Conservation (phyloP, 2,888 invertebrate species). For the Cheilosia pagana region DNA sequence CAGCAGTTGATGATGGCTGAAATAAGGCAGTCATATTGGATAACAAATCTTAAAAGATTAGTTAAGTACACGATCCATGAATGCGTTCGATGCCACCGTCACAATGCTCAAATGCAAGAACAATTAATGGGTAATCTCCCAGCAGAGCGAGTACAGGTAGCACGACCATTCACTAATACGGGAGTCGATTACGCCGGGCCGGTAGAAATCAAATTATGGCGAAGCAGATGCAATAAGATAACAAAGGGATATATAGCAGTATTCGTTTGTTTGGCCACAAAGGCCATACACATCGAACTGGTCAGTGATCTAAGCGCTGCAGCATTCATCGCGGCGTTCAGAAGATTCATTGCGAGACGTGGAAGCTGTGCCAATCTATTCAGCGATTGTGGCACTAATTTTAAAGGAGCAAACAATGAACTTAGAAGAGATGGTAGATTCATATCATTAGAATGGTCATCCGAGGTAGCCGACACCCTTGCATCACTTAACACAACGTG, state of each 20-base stretch:
- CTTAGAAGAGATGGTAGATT: background rate
- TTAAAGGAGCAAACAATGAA: constrained; percentile 25
- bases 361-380: constrained; percentile 15
- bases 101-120: background rate
- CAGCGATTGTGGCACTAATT: constrained; percentile 33
- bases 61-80: background rate
- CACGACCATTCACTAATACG: constrained; percentile 18
- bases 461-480: constrained; percentile 1
- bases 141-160: background rate
- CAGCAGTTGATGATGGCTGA: constrained; percentile 21
- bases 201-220: constrained; percentile 8
- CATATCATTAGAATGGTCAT: constrained; percentile 12
- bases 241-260: constrained; percentile 9
- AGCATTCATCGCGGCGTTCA: background rate
- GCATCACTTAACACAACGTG: too few relatives aligned
- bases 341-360: constrained; percentile 9
- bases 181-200: constrained; percentile 34
- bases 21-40: constrained; percentile 5
- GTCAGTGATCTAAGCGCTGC: background rate
- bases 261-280: constrained; percentile 4
- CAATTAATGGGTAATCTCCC: constrained; percentile 19
- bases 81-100: constrained; percentile 12
- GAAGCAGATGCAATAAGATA: constrained; percentile 1
- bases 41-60: constrained; percentile 11
- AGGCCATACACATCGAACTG: background rate